Conservation (phyloP, 2,888 invertebrate species). For the Drosophila trichaetosa region DNA sequence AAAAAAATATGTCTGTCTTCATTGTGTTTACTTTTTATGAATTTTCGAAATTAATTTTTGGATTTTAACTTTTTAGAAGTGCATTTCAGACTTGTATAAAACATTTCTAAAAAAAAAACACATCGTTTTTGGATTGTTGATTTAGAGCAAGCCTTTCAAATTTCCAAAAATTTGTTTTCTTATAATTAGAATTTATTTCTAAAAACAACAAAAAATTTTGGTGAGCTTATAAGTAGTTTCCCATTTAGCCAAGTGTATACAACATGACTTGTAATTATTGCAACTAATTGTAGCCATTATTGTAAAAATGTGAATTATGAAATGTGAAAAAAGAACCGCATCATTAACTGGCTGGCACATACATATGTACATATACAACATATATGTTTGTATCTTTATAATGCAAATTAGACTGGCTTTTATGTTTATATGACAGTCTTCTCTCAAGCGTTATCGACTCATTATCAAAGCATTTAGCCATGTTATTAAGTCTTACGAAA, state of each 20-base stretch:
- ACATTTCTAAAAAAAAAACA: too few species aligned
- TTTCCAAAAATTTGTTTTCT: not conserved
- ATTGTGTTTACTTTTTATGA: not conserved
- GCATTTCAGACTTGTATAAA: not conserved
- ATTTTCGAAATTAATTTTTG: too few species aligned
- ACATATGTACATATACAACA: not conserved
- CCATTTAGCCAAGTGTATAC: not conserved
- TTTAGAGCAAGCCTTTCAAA: too few species aligned
- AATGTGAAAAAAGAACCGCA: slow-evolving; percentile 32
- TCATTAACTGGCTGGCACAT: slow-evolving; percentile 42
- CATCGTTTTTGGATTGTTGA: too few species aligned
- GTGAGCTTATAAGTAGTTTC: too few species aligned
- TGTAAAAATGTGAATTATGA: slow-evolving; percentile 17
- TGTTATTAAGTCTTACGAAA: slow-evolving; percentile 15
- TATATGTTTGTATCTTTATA: slow-evolving; percentile 19
- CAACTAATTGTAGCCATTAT: slow-evolving; percentile 1
- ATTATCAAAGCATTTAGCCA: slow-evolving; percentile 10
- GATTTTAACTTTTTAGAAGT: too few species aligned
- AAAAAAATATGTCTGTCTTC: not conserved
- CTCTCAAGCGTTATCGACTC: slow-evolving; percentile 28
- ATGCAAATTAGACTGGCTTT: slow-evolving; percentile 2
- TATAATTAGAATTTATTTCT: too few species aligned
- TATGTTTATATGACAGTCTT: slow-evolving; percentile 8
- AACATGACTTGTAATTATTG: slow-evolving; percentile 14
- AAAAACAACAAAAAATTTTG: too few species aligned